phyloP scores from a whole-genome alignment of 2,797 vertebrate genomes.

The Myotis daubentonii region DNA sequence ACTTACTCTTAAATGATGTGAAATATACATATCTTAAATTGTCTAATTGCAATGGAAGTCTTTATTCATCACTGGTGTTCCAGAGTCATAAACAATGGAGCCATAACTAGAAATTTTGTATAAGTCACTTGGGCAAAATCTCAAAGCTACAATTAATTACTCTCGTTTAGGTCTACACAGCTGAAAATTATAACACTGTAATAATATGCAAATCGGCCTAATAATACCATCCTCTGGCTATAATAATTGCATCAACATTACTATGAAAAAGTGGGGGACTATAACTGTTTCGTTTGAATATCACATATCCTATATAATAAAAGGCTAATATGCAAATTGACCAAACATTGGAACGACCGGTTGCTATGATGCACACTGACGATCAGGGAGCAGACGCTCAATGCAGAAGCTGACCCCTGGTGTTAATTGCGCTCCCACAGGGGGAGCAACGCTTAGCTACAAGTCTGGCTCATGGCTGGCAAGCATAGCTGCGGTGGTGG shows the following conservation, averaged over 20 bases:
- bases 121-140: background rate
- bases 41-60: background rate
- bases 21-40: conserved; percentile 25
- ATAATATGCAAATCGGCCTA: too few species aligned
- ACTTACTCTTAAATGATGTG: background rate
- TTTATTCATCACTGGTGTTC: background rate
- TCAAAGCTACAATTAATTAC: background rate
- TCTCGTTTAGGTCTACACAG: background rate
- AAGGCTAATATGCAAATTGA: too few species aligned
- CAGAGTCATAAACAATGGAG: background rate
- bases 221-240: too few species aligned
- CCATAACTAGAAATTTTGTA: background rate
- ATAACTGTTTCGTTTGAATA: background rate
- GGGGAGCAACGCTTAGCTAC: too few species aligned
- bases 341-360: too few species aligned
- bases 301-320: background rate
- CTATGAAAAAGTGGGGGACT: background rate
- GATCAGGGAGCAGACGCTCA: too few species aligned
- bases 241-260: background rate
- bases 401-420: too few species aligned
- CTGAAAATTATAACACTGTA: too few species aligned
- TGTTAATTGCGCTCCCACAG: too few species aligned
- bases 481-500: too few species aligned
- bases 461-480: too few species aligned
- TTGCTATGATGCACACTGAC: too few species aligned